A percentile compares a stretch with the other conserved stretches of the same genome.
phyloP scores from a whole-genome alignment of 2,113 vertebrate genomes.

The Andinoacara biseriatus region DNA sequence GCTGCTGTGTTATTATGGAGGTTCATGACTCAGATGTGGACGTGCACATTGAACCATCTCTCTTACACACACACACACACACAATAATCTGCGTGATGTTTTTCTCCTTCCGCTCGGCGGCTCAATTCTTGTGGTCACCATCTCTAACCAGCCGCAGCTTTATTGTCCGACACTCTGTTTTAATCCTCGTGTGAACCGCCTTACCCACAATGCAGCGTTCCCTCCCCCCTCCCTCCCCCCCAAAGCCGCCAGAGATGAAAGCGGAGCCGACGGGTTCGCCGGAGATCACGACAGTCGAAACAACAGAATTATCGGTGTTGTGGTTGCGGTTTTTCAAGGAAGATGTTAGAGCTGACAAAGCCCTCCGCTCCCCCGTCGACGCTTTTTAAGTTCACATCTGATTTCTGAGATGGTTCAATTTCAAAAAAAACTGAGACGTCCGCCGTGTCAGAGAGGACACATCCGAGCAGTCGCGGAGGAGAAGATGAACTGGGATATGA shows the following conservation, averaged over 20 bases:
- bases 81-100: constrained; percentile 12
- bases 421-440: constrained; percentile 12
- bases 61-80: neutral
- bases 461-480: neutral
- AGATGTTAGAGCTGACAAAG: constrained; percentile 21
- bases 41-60: neutral
- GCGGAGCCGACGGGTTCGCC: neutral
- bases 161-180: constrained; percentile 12
- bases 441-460: neutral
- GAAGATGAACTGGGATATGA: neutral
- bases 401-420: constrained; percentile 26
- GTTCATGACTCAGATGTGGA: constrained; percentile 20
- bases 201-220: constrained; percentile 40
- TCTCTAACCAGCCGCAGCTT: constrained; percentile 16
- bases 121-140: constrained; percentile 44
- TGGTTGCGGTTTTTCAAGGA: constrained; percentile 22
- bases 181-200: constrained; percentile 45
- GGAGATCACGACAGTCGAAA: constrained; percentile 28
- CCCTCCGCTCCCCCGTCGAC: neutral
- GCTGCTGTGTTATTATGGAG: constrained; percentile 3
- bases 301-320: constrained; percentile 41
- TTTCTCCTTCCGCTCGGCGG: constrained; percentile 8
- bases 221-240: neutral
- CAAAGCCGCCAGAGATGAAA: constrained; percentile 33
- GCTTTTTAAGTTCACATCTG: constrained; percentile 35